phyloP scores from a whole-genome alignment of 2,888 invertebrate species.

The Abrostola triplasia region DNA sequence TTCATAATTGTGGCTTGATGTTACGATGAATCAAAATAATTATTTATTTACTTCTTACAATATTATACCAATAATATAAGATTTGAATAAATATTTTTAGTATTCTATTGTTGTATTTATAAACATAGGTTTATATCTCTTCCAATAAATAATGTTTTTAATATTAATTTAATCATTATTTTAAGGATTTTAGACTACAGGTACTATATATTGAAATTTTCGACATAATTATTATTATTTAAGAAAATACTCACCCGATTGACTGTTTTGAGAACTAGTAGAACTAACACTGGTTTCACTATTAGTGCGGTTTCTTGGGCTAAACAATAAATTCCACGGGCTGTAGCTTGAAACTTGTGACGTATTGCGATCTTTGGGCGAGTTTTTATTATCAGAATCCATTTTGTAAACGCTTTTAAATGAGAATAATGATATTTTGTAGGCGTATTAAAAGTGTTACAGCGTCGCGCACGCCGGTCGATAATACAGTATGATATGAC shows the following conservation, averaged over 20 bases:
- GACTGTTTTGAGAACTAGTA: constrained; percentile 67
- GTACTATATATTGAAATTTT: background rate
- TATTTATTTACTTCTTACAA: too few relatives aligned
- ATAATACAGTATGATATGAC: constrained; percentile 75
- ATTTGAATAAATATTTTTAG: too few relatives aligned
- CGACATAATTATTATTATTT: background rate
- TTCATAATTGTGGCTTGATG: too few relatives aligned
- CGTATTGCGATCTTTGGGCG: constrained; percentile 67
- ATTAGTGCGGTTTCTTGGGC: constrained; percentile 75
- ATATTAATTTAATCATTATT: too few relatives aligned
- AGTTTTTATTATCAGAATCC: constrained; percentile 76
- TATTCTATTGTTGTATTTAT: too few relatives aligned
- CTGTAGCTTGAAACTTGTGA: constrained; percentile 69
- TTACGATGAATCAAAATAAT: too few relatives aligned
- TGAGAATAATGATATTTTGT: constrained; percentile 17
- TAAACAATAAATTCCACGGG: constrained; percentile 83
- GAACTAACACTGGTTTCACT: constrained; percentile 83
- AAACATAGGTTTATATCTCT: too few relatives aligned
- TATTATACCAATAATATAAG: too few relatives aligned
- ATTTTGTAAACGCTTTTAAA: constrained; percentile 57
- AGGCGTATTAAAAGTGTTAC: constrained; percentile 3
- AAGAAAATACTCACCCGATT: constrained; percentile 70
- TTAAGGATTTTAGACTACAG: too few relatives aligned
- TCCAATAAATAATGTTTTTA: too few relatives aligned
- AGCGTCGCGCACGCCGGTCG: constrained; percentile 68